Base-by-base conservation (phyloP, 2,113 vertebrate species). In the Vanacampus margaritifer region DNA sequence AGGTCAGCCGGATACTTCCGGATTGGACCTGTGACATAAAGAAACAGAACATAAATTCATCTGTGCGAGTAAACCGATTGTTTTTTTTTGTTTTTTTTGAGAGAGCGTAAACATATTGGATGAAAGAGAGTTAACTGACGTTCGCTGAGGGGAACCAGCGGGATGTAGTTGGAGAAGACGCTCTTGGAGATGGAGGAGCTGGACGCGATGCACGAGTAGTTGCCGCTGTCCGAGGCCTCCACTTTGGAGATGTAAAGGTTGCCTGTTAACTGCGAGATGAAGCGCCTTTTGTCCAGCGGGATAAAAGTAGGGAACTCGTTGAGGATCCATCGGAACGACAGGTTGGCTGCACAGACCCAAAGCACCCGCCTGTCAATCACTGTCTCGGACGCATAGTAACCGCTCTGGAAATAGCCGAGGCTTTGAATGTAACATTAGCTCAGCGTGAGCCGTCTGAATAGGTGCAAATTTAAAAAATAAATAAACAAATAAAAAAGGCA, bases 291-390 rank as follows among this genome's bases (percentile, higher is more conserved):
- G 85, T 96, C 95, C 92, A 94, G 85, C 11, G 90, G 82, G 86
- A 99, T 97, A 87, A 99, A 98, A n/a, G 92, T 92, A 17, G 97
- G 97, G 79, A 99, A 98, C 78, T 98, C 96, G 56, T 98, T 98
- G 64, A 99, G 91, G 87, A 99, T 95, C 96, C 97, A 98, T 80
- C 96, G 94, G 73, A 97, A 98, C 69, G 94, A 98, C 84, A 99
- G 93, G 81, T 95, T 93, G 75, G 91, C 97, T 99, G 80, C 32
- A 71, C 10, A 75, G 43, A 79, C 41, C 78, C 41, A 75, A 37
- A 79, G 75, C 69, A 71, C 13, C 35, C 56, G 61, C 17, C 75
- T 73, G 79, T 83, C 85, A 80, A 61, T 88, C 82, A 83, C 67
- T 62, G 28, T 32, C 69, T 37, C 28, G 19, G 54, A 71, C 37